Evolutionary conservation across 2,888 invertebrate genomes (phyloP), one percentile per base, ranked within the genome.

Genomic region (Pseudoips prasinana): DNA sequence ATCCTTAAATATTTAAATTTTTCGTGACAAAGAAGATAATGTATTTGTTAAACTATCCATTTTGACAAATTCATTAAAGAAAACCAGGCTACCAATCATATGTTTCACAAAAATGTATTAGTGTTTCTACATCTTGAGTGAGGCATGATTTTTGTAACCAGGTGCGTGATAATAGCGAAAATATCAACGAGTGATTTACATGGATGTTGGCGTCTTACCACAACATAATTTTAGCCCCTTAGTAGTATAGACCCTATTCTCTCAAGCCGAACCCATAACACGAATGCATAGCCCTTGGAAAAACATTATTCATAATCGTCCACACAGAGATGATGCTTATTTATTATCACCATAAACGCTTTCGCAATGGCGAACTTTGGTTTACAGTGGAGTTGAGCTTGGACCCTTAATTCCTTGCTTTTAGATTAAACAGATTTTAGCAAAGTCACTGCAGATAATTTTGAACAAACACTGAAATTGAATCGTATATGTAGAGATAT

Each of bases 211-310:
- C 57, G 55, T 51, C 35, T 46, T 49, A 39, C 33, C 46, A 58
- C 46, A 48, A 52, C 44, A 33, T 58, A 58, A 48, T 58, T 56
- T 67, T 68, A 65, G 61, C 51, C 69, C 63, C 63, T 59, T 68
- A 55, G 69, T 80, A 82, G 83, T 64, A 72, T 78, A 84, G 75
- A 72, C 73, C 84, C 82, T 80, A 76, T 77, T 84, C 84, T 86
- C 84, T 87, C 63, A 82, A 86, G 86, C 87, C 87, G 87, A 87
- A 88, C 87, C 88, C 86, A 65, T 83, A 84, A 84, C 84, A 80
- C 65, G 73, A 68, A 61, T 70, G 69, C 67, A 60, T 55, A 62
- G 62, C 55, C 51, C 58, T 68, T 68, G 59, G 64, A 58, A 66
- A 66, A 59, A 69, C 60, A 66, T 67, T 69, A n/a, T 36, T 42